Evolutionary conservation across 2,113 vertebrate species (phyloP), one percentile per base, ranked within the genome.

Genomic region (Isurus oxyrinchus): DNA sequence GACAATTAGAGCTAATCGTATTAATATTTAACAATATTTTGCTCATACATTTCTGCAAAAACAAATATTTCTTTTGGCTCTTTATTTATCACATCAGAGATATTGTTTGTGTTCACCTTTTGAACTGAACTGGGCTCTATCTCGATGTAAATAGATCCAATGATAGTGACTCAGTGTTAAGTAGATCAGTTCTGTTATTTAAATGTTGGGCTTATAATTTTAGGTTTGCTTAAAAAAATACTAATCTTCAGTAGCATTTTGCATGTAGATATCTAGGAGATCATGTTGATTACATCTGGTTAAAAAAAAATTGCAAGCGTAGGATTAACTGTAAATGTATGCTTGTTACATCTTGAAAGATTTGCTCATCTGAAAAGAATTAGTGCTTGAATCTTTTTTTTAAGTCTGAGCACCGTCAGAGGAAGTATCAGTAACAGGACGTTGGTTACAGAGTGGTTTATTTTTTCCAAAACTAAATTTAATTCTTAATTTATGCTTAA

Each of bases 401-500:
- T 13, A 49, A 76, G 61, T 95, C 94, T 72, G 66, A 72, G 27
- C 49, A 35, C 44, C 55, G 98, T 98, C 98, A 98, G 97, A 97
- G 98, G 98, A 98, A 98, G 98, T 99, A 98, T 98, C 98, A 97
- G 97, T 98, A 98, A 98, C 98, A 99, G 98, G 98, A 99, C 98
- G 98, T 98, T 94, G 96, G 96, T 97, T 98, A 97, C 97, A 97
- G 97, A 97, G 96, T 96, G 96, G 97, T 97, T 97, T 97, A 96
- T 96, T 23, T 95, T 95, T 95, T 95, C 25, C 40, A 72, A 95
- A 53, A 53, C 94, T 95, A 95, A 95, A 72, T 95, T 95, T 95
- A 95, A 72, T 55, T 95, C 94, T 69, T 76, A 72, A 27, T 95
- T 49, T 49, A 53, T 95, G 66, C 23, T 49, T 94, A 67, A 95